phyloP scores from a whole-genome alignment of 2,113 vertebrate genomes.

The Rhinogobius similis region DNA sequence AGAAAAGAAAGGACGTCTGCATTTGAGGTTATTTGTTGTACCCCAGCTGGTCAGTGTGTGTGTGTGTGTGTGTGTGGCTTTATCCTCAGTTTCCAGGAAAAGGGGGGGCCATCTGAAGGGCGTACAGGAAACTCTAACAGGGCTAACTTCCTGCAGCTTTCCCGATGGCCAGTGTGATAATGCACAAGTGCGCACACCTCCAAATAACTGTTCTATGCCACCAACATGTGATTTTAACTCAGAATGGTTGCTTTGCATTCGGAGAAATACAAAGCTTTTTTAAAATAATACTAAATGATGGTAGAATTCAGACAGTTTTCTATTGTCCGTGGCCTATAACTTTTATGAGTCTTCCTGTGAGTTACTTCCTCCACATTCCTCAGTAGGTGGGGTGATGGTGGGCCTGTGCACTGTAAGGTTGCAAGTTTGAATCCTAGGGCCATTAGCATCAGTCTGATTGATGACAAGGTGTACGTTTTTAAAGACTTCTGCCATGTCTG shows the following conservation, averaged over 20 bases:
- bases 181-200: constrained; percentile 28
- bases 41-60: constrained; percentile 31
- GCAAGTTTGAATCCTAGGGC: constrained; percentile 29
- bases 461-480: not conserved
- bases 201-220: constrained; percentile 12
- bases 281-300: constrained; percentile 13
- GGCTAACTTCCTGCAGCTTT: constrained; percentile 78
- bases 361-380: constrained; percentile 66
- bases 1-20: constrained; percentile 33
- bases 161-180: constrained; percentile 78
- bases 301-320: not conserved
- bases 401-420: constrained; percentile 25
- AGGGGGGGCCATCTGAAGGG: constrained; percentile 69
- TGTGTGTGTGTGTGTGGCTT: constrained; percentile 46
- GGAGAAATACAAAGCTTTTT: not conserved
- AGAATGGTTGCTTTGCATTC: not conserved
- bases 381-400: constrained; percentile 40
- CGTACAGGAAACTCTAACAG: constrained; percentile 78
- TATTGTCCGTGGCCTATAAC: constrained; percentile 25
- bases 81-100: constrained; percentile 76
- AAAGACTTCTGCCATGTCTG: too few species aligned
- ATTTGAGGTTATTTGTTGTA: constrained; percentile 22
- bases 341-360: constrained; percentile 57
- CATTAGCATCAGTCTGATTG: not conserved
- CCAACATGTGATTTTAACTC: not conserved